Base-by-base conservation (phyloP, 2,797 vertebrate species). In the Hirundo rustica region DNA sequence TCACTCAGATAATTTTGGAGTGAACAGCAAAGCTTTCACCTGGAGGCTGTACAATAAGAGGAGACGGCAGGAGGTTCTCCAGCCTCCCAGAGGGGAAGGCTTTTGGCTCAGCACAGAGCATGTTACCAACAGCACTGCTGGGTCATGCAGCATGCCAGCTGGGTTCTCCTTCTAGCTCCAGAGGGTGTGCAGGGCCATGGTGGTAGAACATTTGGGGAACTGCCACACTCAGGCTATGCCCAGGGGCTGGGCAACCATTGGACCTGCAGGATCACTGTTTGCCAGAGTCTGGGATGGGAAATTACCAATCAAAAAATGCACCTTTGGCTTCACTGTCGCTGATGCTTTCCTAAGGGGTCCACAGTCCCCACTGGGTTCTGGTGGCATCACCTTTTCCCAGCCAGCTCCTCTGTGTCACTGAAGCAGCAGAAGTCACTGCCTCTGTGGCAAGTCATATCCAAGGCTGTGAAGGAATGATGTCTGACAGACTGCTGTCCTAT, bases 231-330 rank as follows among this genome's bases (percentile, higher is more conserved):
- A 66, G 16, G 16, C 22, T 7, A 1, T 1, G 5, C 13, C 34
- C 26, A 38, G 40, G 8, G 32, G 4, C 13, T 5, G 8, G n/a
- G 18, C 57, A 47, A 32, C 27, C 8, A 7, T 0, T 7, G 25
- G 25, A 61, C 29, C 32, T 65, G 10, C 13, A 5, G 9, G 23
- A 71, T 11, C 16, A 30, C 13, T 16, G 34, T 48, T 85, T 73
- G 13, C 21, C 62, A 3, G 21, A 47, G 16, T 25, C 36, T 42
- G 17, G n/a, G 13, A n/a, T 42, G n/a, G 57, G 54, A 75, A 79
- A 26, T 19, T 13, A 62, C 58, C 2, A 10, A 22, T 55, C 4
- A 8, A 48, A 61, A 71, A 68, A 21, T 1, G 4, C 16, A 21
- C 7, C 22, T 77, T 58, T 67, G 44, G 9, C 32, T 81, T 60